Evolutionary conservation across 2,888 invertebrate genomes (phyloP), one percentile per base, ranked within the genome.

Genomic region (Aricia artaxerxes): DNA sequence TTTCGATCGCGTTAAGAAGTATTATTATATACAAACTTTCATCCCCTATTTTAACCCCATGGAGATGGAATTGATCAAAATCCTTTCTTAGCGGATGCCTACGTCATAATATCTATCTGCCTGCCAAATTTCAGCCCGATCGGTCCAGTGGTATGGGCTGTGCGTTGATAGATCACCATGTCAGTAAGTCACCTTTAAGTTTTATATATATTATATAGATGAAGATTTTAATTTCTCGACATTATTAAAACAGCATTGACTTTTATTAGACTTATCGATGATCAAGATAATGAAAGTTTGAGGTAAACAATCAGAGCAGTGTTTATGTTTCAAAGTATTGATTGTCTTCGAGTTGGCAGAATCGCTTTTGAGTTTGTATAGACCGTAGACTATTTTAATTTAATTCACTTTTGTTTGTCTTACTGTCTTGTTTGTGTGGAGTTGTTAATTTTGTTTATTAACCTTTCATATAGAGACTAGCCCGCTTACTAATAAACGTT

Each of bases 301-400:
- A 76, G 76, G 49, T 57, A 76, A 76, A 76, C 76, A 76, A 75
- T 75, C 75, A 35, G 53, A 76, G 13, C 31, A 31, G 35, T 76
- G 76, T 76, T 76, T 76, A 76, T 76, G 57, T 76, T 76, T 38
- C 35, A 35, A 76, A 76, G 53, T 35, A 76, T 76, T 53, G 76
- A 57, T 57, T 76, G 53, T 49, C 44, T 76, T 76, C 35, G 16
- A 76, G 49, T 76, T 57, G 57, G 76, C 76, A 35, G 57, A 76
- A 57, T 76, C 38, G 35, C 11, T 53, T 57, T 16, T 7, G 35
- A 76, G 76, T 76, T 76, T 57, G 57, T 49, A 13, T 44, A 75
- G 44, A 75, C 75, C 53, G 6, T 57, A 35, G 76, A 76, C 13
- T 76, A 57, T 76, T 35, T 57, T 76, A 76, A 76, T 76, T 76